A percentile compares a stretch with the other conserved stretches of the same genome.
phyloP scores from a whole-genome alignment of 2,113 vertebrate genomes.

The Nerophis ophidion region DNA sequence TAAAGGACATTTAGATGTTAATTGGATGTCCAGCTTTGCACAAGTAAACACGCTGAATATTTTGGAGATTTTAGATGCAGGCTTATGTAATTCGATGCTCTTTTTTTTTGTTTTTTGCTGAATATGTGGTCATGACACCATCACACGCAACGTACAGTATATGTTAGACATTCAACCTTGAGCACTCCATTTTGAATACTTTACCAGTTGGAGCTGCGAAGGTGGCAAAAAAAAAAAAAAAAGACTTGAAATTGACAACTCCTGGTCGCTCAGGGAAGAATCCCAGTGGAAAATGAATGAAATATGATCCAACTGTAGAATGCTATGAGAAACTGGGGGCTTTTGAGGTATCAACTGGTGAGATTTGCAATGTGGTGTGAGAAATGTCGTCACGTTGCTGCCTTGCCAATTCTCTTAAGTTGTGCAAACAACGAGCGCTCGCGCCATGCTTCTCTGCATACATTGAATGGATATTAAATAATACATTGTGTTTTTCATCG shows the following conservation, averaged over 20 bases:
- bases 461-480: slow-evolving; percentile 29
- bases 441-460: slow-evolving; percentile 1
- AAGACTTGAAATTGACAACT: slow-evolving; percentile 5
- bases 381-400: slow-evolving; percentile 35
- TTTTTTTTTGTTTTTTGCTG: too few relatives aligned
- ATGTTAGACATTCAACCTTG: neutral
- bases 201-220: slow-evolving; percentile 27
- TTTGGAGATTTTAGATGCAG: too few relatives aligned
- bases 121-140: neutral
- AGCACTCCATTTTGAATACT: neutral
- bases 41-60: too few relatives aligned
- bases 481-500: slow-evolving; percentile 23
- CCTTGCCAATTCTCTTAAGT: slow-evolving; percentile 22
- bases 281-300: slow-evolving; percentile 40
- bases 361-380: slow-evolving; percentile 31
- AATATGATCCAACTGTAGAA: slow-evolving; percentile 34
- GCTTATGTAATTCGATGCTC: too few relatives aligned
- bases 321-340: slow-evolving; percentile 22
- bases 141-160: neutral
- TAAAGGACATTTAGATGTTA: too few relatives aligned
- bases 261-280: slow-evolving; percentile 6
- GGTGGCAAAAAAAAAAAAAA: slow-evolving; percentile 29
- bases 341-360: slow-evolving; percentile 16
- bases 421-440: slow-evolving; percentile 28
- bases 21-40: too few relatives aligned